Base-by-base conservation (phyloP, 2,888 invertebrate species). In the Schrankia costaestrigalis region DNA sequence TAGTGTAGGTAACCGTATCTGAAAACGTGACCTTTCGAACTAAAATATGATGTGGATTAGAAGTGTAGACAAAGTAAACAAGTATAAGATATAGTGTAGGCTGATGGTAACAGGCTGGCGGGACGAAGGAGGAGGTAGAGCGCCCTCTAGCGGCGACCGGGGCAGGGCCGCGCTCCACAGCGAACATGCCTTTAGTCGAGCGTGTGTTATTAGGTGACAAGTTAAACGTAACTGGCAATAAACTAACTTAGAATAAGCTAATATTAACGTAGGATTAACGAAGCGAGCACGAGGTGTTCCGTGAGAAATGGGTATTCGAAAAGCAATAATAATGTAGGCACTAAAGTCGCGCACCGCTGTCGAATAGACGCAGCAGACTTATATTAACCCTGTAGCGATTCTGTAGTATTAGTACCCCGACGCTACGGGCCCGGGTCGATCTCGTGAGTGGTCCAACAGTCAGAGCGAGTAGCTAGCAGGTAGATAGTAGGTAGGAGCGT, bases 281-380 rank as follows among this genome's bases (percentile, higher is more conserved):
- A 49, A 60, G 75, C 56, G 81, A 78, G 77, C 83, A 85, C 85
- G 79, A 77, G 85, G 85, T 85, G 85, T 71, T 83, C 76, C 76
- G 76, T 64, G 67, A 73, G 80, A 76, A 77, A 79, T 84, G 87
- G 88, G 88, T 89, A 89, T 89, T 85, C 88, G 83, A 87, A 80
- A 89, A 88, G 88, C 88, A 89, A 88, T 88, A 89, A 88, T 84
- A 87, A 79, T 65, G 82, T 87, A 88, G 88, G 71, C 66, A 72
- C 62, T 69, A 69, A 72, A 77, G 82, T 82, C 78, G 77, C 81
- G 82, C 83, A 80, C 74, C 77, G 82, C 71, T 72, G 84, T 82
- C 78, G 56, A 51, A 39, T 63, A 63, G 77, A 74, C 74, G 68
- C 81, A 71, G 83, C 78, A 68, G 54, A 55, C 53, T 56, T 50